Evolutionary conservation across 2,113 vertebrate genomes (phyloP).

Genomic region (Heteronetta atricapilla): DNA sequence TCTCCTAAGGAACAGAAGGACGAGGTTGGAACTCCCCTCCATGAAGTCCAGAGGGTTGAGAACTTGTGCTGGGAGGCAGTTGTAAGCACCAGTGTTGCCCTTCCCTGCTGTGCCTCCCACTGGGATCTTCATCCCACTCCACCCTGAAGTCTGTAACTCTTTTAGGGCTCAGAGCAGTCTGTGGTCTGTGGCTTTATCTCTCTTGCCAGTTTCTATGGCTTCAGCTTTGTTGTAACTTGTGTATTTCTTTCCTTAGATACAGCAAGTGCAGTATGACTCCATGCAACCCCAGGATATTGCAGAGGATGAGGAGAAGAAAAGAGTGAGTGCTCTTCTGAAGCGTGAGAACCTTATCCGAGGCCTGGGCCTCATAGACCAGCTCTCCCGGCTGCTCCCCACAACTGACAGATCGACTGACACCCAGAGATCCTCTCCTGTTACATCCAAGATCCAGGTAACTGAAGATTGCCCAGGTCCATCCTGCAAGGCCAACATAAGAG

Average conservation of each 20-base stretch:
- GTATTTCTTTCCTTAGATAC: conserved; percentile 9
- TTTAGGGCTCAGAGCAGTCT: not conserved
- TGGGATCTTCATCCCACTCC: not conserved
- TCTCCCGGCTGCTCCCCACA: conserved; percentile 56
- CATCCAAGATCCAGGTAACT: conserved; percentile 47
- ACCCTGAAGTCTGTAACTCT: not conserved
- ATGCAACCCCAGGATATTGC: conserved; percentile 74
- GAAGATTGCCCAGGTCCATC: not conserved
- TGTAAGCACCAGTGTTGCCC: not conserved
- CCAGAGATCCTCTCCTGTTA: not conserved
- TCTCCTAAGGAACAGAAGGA: not conserved
- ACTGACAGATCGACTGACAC: not conserved
- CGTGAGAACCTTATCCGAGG: conserved; percentile 74
- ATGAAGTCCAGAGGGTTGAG: not conserved
- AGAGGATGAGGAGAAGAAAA: conserved; percentile 75
- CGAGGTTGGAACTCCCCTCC: not conserved
- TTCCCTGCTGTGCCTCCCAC: not conserved
- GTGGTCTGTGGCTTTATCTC: not conserved
- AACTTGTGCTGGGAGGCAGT: not conserved
- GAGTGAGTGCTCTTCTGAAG: conserved; percentile 65
- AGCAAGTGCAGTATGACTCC: conserved; percentile 15
- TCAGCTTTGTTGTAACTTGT: not conserved
- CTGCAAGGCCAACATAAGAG: not conserved
- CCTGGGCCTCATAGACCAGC: conserved; percentile 70
- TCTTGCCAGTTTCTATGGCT: fast-evolving